Evolutionary conservation across 1,140 invertebrate genomes (phyloP).

Genomic region (Macrobrachium nipponense): DNA sequence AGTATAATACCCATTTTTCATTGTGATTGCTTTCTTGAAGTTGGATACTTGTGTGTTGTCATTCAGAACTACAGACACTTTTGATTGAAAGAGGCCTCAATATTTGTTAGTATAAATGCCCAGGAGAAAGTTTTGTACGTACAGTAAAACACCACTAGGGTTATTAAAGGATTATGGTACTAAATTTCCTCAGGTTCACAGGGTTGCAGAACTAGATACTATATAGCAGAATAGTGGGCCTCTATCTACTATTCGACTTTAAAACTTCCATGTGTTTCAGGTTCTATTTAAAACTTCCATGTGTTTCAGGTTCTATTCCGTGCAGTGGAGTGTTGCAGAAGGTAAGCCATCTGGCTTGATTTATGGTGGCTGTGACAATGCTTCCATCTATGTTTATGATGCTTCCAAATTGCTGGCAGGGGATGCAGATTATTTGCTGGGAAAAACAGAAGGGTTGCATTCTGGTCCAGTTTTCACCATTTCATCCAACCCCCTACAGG

Average conservation of each 20-base stretch:
- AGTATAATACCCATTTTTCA: background rate
- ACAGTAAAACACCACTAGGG: too few relatives aligned
- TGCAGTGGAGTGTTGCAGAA: conserved; percentile 85
- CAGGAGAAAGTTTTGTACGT: too few relatives aligned
- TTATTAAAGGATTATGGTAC: background rate
- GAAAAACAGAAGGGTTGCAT: conserved; percentile 84
- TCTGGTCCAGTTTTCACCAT: conserved; percentile 87
- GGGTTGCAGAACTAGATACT: too few relatives aligned
- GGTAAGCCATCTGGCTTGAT: conserved; percentile 78
- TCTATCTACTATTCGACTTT: too few relatives aligned
- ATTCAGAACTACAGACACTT: too few relatives aligned
- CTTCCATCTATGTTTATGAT: conserved; percentile 86
- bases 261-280: too few relatives aligned
- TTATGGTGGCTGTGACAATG: conserved; percentile 90
- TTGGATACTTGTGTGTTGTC: background rate
- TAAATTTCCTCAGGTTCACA: background rate
- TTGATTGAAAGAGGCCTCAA: too few relatives aligned
- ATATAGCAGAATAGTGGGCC: too few relatives aligned
- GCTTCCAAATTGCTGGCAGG: conserved; percentile 78
- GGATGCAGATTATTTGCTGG: conserved; percentile 68
- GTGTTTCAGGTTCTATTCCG: conserved; percentile 84
- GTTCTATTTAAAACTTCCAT: background rate
- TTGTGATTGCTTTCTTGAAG: background rate
- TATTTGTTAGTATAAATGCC: too few relatives aligned
- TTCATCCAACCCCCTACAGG: conserved; percentile 90